Evolutionary conservation across 2,113 vertebrate species (phyloP).

Genomic region (Oreochromis niloticus): DNA sequence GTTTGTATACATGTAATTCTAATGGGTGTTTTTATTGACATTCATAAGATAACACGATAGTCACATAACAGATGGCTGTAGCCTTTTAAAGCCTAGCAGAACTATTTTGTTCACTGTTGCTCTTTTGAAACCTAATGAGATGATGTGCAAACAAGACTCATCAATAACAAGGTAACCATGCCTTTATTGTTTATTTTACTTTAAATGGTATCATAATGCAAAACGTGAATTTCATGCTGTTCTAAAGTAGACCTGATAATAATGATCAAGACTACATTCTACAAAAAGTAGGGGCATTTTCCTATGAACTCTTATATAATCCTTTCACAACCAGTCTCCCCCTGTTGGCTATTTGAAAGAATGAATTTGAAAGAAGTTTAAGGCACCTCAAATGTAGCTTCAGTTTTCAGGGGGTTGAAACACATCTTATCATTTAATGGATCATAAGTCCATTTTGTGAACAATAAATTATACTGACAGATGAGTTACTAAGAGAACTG

Average conservation of each 20-base stretch:
- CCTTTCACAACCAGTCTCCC: neutral
- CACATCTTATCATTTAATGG: fast-evolving
- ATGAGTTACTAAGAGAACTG: neutral
- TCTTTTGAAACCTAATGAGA: neutral
- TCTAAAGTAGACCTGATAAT: neutral
- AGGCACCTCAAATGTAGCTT: neutral
- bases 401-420: neutral
- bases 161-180: neutral
- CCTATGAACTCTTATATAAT: neutral
- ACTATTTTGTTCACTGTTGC: neutral
- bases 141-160: neutral
- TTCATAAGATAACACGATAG: neutral
- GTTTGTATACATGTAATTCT: neutral
- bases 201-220: neutral
- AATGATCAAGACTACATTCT: neutral
- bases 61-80: neutral
- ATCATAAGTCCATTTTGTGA: neutral
- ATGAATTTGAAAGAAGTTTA: neutral
- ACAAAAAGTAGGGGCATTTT: neutral
- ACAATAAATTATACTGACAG: neutral
- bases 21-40: neutral
- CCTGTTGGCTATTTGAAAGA: neutral
- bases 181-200: neutral
- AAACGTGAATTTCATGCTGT: neutral
- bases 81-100: neutral